Evolutionary conservation across 2,888 invertebrate species (phyloP), one percentile per base, ranked within the genome.

Genomic region (Stenurella melanura): DNA sequence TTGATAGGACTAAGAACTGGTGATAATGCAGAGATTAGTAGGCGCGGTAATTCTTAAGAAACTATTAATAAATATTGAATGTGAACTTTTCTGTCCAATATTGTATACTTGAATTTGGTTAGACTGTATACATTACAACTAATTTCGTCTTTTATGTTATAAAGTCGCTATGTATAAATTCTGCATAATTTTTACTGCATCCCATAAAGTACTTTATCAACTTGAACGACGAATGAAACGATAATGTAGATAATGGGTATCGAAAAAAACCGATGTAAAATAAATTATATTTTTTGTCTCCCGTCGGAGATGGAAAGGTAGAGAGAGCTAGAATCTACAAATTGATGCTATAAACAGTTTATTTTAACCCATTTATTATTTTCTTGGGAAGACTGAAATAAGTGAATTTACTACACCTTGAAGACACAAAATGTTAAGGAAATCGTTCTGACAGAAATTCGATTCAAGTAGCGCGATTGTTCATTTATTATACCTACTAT

Each of bases 301-400:
- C 34, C 18, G 69, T 34, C 57, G 34, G 38, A 69, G 57, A 69
- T 57, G 69, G 57, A 69, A 57, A 69, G 69, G 38, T 58, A 58
- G 58, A 50, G 50, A 58, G 58, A 50, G 50, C 57, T 34, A 57
- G 34, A 57, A 58, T 57, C 38, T 57, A 69, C 69, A 69, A 69
- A 69, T 69, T 69, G 69, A 38, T 56, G 69, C 69, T 56, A 69
- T 69, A 69, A 69, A 69, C 69, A 69, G 69, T 69, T 69, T 69
- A 69, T 69, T 69, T 57, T 57, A 69, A 34, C 69, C 34, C 69
- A 69, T 69, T 58, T 58, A 58, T 69, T 69, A 69, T 57, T 34
- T 69, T 34, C 50, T 38, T 12, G 56, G 58, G 58, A 57, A 56
- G 57, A 56, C 18, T 34, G 57, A 69, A 56, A 57, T 50, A 54